A percentile compares a stretch with the other conserved stretches of the same genome.
These are phyloP conservation scores for Camelus dromedarius DNA, from an alignment of 2,113 vertebrate genomes.

Conservation along the genomic window DNA sequence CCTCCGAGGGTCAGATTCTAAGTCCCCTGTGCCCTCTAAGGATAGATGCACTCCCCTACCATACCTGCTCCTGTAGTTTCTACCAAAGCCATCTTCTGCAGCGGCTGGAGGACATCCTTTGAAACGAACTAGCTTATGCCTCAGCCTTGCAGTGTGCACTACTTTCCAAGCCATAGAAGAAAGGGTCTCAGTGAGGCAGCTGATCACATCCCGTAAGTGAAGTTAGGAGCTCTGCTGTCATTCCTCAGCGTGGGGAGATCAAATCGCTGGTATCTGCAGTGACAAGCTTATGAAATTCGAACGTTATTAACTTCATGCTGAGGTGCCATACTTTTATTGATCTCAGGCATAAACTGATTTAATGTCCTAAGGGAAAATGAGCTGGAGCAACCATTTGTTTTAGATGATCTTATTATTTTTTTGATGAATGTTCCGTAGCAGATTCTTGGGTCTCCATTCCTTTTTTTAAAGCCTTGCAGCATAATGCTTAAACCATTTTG, in stretches of 20 bases:
- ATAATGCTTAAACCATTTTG: neutral
- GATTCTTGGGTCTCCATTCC: neutral
- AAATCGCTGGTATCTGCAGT: slow-evolving; percentile 18
- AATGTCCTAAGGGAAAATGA: slow-evolving; percentile 8
- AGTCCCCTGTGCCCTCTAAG: no score
- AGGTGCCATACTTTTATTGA: slow-evolving; percentile 44
- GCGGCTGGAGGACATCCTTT: neutral
- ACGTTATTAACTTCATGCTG: slow-evolving; percentile 55
- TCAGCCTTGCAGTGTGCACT: neutral
- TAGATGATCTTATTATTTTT: slow-evolving; percentile 40
- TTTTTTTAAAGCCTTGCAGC: neutral
- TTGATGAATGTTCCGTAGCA: neutral
- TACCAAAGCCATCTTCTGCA: neutral
- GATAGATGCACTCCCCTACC: neutral
- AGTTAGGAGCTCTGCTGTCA: slow-evolving; percentile 55
- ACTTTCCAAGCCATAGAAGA: slow-evolving; percentile 4
- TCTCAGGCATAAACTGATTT: slow-evolving; percentile 44
- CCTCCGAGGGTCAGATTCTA: neutral
- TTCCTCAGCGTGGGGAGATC: neutral
- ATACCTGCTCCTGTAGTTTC: neutral
- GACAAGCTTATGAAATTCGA: neutral
- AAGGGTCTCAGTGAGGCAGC: neutral
- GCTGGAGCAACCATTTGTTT: neutral
- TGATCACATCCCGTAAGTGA: slow-evolving; percentile 61
- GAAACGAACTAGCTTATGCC: neutral